These are phyloP conservation scores for Drosophila ercepeae DNA, from an alignment of 1,140 invertebrate genomes.

Conservation along the genomic window DNA sequence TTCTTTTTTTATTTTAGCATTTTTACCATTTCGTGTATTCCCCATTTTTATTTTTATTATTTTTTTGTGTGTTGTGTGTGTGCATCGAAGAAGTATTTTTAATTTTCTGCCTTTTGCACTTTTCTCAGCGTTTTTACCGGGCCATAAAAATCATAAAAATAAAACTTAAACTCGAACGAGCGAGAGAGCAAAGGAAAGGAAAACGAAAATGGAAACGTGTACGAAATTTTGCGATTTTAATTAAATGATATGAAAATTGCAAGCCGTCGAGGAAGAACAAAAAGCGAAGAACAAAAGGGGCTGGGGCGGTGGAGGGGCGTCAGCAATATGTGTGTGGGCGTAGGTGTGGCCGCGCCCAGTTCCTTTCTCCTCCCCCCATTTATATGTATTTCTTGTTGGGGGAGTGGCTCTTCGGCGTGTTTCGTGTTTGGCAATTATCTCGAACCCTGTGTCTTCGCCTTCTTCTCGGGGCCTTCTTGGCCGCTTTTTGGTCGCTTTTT, in stretches of 20 bases:
- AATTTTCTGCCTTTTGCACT: constrained; percentile 81
- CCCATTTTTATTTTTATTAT: constrained; percentile 18
- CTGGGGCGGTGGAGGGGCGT: no score
- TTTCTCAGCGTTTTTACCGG: constrained; percentile 70
- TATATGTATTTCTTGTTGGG: neutral
- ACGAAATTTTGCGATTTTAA: constrained; percentile 81
- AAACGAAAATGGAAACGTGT: constrained; percentile 78
- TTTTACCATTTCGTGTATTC: constrained; percentile 22
- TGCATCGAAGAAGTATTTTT: constrained; percentile 74
- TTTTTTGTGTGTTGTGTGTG: constrained; percentile 39
- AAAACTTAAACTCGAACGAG: constrained; percentile 53
- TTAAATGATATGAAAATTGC: constrained; percentile 82
- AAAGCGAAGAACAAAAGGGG: constrained; percentile 8
- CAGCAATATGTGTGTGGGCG: constrained; percentile 27
- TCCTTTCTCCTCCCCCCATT: constrained; percentile 9
- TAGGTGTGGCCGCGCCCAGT: constrained; percentile 46
- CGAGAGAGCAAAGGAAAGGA: constrained; percentile 35
- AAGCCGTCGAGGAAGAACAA: constrained; percentile 53
- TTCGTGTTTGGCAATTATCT: constrained; percentile 51
- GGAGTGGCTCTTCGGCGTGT: constrained; percentile 33
- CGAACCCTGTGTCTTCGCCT: constrained; percentile 27
- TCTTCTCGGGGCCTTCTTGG: constrained; percentile 2
- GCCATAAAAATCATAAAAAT: constrained; percentile 78
- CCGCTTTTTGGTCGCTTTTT: constrained; percentile 6
- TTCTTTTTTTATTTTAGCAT: constrained; percentile 10